These are phyloP conservation scores for Coregonus ussuriensis DNA, from an alignment of 2,797 vertebrate species.

Conservation along the genomic window DNA sequence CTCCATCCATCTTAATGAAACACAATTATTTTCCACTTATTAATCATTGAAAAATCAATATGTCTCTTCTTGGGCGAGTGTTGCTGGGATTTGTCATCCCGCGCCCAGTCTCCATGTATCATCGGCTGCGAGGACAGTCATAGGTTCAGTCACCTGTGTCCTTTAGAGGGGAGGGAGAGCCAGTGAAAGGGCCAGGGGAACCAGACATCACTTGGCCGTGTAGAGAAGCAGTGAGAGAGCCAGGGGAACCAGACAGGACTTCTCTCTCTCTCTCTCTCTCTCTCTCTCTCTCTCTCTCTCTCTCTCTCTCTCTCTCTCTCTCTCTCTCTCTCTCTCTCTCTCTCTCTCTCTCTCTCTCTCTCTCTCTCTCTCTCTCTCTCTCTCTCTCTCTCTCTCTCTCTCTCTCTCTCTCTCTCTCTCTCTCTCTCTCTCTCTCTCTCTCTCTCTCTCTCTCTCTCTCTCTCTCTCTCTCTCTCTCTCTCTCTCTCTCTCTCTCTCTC, in stretches of 20 bases:
- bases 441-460: too few species aligned
- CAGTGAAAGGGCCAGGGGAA: conserved; percentile 11
- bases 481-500: conserved; percentile 39
- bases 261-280: neutral
- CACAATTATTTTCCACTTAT: conserved; percentile 99
- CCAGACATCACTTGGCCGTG: neutral
- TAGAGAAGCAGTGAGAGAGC: conserved; percentile 31
- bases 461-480: too few species aligned
- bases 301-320: neutral
- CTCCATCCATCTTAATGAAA: conserved; percentile 99
- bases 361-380: too few species aligned
- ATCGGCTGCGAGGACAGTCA: conserved; percentile 92
- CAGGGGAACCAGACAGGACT: conserved; percentile 32
- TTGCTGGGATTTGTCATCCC: conserved; percentile 96
- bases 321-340: too few species aligned
- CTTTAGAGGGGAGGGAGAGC: conserved; percentile 58
- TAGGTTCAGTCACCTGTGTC: conserved; percentile 97
- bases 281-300: neutral
- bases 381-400: conserved; percentile 24
- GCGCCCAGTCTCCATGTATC: conserved; percentile 89
- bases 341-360: too few species aligned
- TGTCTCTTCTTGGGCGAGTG: conserved; percentile 94
- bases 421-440: too few species aligned
- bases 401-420: conserved; percentile 15
- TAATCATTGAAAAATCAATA: conserved; percentile 99